Percentiles rank a stretch among this genome's conserved stretches.
Conservation (phyloP, 2,113 vertebrate genomes). For the Gasterosteus aculeatus region DNA sequence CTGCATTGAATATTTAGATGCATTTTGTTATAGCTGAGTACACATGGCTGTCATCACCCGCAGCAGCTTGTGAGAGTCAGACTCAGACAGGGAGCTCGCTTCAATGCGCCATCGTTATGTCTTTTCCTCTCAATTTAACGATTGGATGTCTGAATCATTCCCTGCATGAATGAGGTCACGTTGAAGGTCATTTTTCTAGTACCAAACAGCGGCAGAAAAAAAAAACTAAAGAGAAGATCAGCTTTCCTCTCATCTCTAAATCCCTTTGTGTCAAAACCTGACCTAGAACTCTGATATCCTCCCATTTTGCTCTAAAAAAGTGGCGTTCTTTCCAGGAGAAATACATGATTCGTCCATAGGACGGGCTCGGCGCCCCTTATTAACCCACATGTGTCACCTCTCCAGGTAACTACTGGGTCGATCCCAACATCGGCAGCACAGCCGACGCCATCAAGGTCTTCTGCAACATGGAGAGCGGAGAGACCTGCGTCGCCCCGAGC, state of each 20-base stretch:
- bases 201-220: no score
- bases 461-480: constrained; percentile 97
- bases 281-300: background rate
- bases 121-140: background rate
- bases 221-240: background rate
- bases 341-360: background rate
- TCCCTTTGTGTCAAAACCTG: background rate
- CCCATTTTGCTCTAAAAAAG: background rate
- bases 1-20: background rate
- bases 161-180: background rate
- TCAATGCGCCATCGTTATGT: background rate
- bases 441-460: constrained; percentile 96
- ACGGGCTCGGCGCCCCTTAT: background rate
- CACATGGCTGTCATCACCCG: background rate
- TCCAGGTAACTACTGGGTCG: constrained; percentile 96
- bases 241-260: background rate
- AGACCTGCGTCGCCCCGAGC: constrained; percentile 93
- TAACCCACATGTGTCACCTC: constrained; percentile 5
- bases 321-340: background rate
- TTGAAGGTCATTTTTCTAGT: background rate
- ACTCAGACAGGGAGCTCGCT: background rate
- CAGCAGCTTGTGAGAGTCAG: no score
- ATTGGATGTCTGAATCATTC: background rate
- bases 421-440: constrained; percentile 95
- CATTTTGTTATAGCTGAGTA: background rate